Base-by-base conservation (phyloP, 2,888 invertebrate species). In the Lasioglossum pauxillum region DNA sequence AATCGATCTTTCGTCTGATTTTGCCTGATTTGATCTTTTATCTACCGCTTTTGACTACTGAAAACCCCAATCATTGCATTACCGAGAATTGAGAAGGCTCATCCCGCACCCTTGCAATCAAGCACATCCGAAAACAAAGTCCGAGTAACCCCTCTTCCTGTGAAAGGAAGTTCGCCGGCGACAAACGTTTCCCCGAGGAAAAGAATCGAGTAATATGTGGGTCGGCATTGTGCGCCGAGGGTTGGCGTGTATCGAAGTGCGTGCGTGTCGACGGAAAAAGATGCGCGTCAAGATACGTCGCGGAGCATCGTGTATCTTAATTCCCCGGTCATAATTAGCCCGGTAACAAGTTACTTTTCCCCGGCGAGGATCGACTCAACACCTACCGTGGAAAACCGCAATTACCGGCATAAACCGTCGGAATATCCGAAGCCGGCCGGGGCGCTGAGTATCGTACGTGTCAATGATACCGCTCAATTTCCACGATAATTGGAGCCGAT, bases 401-500 rank as follows among this genome's bases (percentile, higher is more conserved):
- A 87, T 87, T 87, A 87, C 67, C 72, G 23, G 74, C 71, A 53
- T 35, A 80, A 64, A 80, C 46, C 64, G 67, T 73, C n/a, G 86
- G 74, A 77, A 75, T 78, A 82, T 72, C 80, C 64, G 78, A 35
- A 64, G 57, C 19, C 12, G 0, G 27, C 46, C 16, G 16, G 16
- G 16, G 5, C 27, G 35, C 12, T 31, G 67, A 46, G 75, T 41
- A 82, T 79, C 75, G 83, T 85, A 90, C 83, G 84, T 87, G 90
- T 90, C 90, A 90, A 87, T 86, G 80, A 74, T 83, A 82, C 75
- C 84, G 82, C 64, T 88, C 89, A 86, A 89, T 91, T 90, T 88
- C 86, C 82, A 57, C 84, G 91, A 91, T 91, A 91, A 91, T 91
- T 91, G 89, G 85, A 74, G 44, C 71, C 79, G 88, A 86, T 91